Conservation (phyloP, 2,888 invertebrate species). For the Zelleria hepariella region DNA sequence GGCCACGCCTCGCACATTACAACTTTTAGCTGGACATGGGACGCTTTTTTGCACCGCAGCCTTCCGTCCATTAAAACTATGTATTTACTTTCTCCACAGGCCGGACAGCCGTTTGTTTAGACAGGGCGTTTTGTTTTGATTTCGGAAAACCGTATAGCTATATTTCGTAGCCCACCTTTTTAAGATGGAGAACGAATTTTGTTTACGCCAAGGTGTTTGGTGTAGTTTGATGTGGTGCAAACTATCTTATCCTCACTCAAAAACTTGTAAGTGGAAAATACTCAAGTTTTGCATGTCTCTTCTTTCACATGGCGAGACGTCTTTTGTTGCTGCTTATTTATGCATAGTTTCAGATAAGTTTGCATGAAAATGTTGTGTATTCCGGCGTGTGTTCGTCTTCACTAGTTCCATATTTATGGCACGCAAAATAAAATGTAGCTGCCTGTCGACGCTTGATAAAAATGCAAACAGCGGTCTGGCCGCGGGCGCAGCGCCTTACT, state of each 20-base stretch:
- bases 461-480: slow-evolving; percentile 64
- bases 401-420: slow-evolving; percentile 65
- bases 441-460: slow-evolving; percentile 63
- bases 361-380: slow-evolving; percentile 56
- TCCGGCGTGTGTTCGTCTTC: slow-evolving; percentile 47
- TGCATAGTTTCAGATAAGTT: slow-evolving; percentile 68
- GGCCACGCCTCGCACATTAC: slow-evolving; percentile 36
- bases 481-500: slow-evolving; percentile 30
- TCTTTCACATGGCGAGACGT: slow-evolving; percentile 20
- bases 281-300: slow-evolving; percentile 32
- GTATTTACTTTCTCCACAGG: too few relatives aligned
- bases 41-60: neutral
- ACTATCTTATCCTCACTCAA: neutral
- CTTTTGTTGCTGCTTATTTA: slow-evolving; percentile 53
- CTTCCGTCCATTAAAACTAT: neutral
- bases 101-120: neutral
- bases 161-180: neutral
- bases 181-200: neutral
- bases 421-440: slow-evolving; percentile 66
- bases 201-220: neutral
- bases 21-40: slow-evolving; percentile 18
- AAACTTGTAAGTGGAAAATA: slow-evolving; percentile 13
- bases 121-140: neutral
- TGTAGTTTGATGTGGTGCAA: slow-evolving; percentile 3
- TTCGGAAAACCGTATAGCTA: neutral